Base-by-base conservation (phyloP, 2,888 invertebrate genomes). In the Leucoma salicis region DNA sequence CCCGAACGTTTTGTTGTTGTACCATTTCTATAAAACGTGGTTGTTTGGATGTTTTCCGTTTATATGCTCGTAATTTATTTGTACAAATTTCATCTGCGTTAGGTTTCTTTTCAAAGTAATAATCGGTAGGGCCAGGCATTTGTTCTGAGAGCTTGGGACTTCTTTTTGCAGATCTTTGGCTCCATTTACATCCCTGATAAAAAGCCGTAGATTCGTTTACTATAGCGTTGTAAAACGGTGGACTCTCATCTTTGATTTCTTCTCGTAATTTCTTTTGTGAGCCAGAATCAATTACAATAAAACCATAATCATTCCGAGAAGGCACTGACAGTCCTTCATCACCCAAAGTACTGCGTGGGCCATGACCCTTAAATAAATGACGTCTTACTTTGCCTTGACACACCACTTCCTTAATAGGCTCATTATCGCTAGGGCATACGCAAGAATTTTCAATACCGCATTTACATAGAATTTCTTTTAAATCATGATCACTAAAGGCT, bases 161-260 rank as follows among this genome's bases (percentile, higher is more conserved):
- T 39, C 74, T 64, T 43, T 60, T 62, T 11, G 78, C 66, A 39
- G 71, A 77, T 68, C 81, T 64, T 14, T 63, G 55, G 63, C 86
- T 84, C 88, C 87, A 86, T 73, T 86, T 87, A 29, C 86, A 87
- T 3, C 87, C 87, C 3, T 53, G 74, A 49, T 86, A 88, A 64
- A 73, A 85, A 21, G 68, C 57, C 13, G 79, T 77, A 2, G 64
- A 66, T 38, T 80, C 80, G 6, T 59, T 54, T n/a, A 81, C 67
- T 37, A 49, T 62, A 1, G 68, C 39, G 42, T 86, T 57, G 58
- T 84, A 85, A 56, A 85, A 81, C 8, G 76, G 76, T 12, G 79
- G 80, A 28, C 66, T 56, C 35, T 63, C 47, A 25, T 66, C 52
- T 31, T 1, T 29, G 2, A 13, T 29, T 29, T 29, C 11, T 29